A percentile compares a stretch with the other conserved stretches of the same genome.
These are phyloP conservation scores for Aromia moschata DNA, from an alignment of 2,888 invertebrate genomes.

Conservation along the genomic window DNA sequence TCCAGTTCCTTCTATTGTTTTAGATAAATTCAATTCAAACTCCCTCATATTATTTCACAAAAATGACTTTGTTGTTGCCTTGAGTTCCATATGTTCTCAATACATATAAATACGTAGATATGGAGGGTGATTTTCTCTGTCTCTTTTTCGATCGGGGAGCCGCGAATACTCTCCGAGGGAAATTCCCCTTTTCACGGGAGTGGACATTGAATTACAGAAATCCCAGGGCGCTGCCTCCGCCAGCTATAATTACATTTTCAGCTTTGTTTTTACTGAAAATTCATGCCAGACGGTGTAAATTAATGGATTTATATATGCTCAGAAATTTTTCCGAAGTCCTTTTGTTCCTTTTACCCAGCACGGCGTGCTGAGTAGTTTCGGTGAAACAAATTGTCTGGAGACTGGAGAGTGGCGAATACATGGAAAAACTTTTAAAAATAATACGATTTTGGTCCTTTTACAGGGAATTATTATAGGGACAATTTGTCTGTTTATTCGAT, in stretches of 20 bases:
- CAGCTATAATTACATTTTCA: constrained; percentile 47
- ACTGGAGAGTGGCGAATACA: too few species aligned
- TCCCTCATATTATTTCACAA: constrained; percentile 2
- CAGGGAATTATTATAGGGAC: too few species aligned
- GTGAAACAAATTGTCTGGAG: constrained; percentile 18
- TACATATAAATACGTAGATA: constrained; percentile 7
- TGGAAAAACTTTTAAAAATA: too few species aligned
- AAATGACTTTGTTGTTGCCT: constrained; percentile 27
- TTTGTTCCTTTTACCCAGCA: constrained; percentile 21
- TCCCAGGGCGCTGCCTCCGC: constrained; percentile 36
- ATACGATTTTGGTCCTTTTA: too few species aligned
- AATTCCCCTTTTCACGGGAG: constrained; percentile 29
- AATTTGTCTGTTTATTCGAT: too few species aligned
- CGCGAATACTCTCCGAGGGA: constrained; percentile 24
- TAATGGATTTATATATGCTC: constrained; percentile 43
- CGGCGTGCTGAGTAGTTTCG: constrained; percentile 13
- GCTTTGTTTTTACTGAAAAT: constrained; percentile 47
- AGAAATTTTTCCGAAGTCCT: constrained; percentile 18
- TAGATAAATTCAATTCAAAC: neutral
- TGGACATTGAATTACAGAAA: constrained; percentile 35
- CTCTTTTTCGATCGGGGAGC: constrained; percentile 15
- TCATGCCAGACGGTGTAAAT: constrained; percentile 43
- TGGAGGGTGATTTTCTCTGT: constrained; percentile 5
- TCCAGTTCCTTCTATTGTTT: neutral
- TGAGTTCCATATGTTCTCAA: neutral